These are phyloP conservation scores for human (Homo sapiens) DNA, from an alignment of 2,113 vertebrate species.

Conservation along the genomic window GRCh38 chr1:209249001-209249500, in stretches of 20 bases:
- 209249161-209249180: background rate
- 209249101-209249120: conserved; percentile 13
- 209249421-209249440: conserved; percentile 73
- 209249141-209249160: background rate
- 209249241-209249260: background rate
- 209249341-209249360: conserved; percentile 26
- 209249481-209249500: conserved; percentile 66
- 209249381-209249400: conserved; percentile 36
- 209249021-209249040: background rate
- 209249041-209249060: background rate
- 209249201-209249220: background rate
- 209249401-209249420: conserved; percentile 48
- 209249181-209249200: background rate
- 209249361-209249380: conserved; percentile 43
- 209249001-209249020: background rate
- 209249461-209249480: conserved; percentile 75
- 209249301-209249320: background rate
- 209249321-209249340: background rate
- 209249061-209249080: background rate
- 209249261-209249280: conserved; percentile 54
- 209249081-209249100: background rate
- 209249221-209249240: background rate
- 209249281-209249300: background rate
- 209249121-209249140: background rate
- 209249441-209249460: conserved; percentile 72